These are phyloP conservation scores for Trachops cirrhosus DNA, from an alignment of 2,797 vertebrate species.

Conservation along the genomic window DNA sequence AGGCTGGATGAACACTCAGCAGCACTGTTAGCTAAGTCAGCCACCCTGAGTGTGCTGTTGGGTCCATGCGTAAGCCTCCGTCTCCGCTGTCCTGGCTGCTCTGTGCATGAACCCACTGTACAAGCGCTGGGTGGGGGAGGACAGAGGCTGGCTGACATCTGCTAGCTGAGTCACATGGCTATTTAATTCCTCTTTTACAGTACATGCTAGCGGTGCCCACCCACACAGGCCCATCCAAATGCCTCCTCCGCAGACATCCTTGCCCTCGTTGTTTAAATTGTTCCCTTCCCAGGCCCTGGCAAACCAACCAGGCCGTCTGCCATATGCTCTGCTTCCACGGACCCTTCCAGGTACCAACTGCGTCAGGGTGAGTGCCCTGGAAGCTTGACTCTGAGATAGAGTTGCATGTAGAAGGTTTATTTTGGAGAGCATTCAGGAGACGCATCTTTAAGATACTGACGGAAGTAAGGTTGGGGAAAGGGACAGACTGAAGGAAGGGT, in stretches of 20 bases:
- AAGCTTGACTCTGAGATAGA: not conserved
- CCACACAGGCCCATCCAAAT: fast-evolving
- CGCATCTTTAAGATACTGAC: not conserved
- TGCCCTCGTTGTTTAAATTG: not conserved
- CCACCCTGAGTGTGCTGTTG: not conserved
- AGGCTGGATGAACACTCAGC: not conserved
- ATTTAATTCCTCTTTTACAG: not conserved
- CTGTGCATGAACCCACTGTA: not conserved
- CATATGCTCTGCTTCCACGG: not conserved
- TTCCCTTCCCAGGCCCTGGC: not conserved
- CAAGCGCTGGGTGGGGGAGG: not conserved
- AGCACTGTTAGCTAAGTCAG: not conserved
- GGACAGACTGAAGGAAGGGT: not conserved
- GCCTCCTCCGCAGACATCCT: not conserved
- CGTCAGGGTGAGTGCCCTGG: not conserved
- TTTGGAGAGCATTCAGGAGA: not conserved
- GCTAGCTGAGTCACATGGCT: not conserved
- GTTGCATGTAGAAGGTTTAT: not conserved
- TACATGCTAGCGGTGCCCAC: not conserved
- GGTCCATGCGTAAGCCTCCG: not conserved
- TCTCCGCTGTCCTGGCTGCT: not conserved
- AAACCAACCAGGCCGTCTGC: not conserved
- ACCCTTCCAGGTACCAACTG: not conserved
- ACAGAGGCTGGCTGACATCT: not conserved
- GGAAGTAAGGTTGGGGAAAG: not conserved